A percentile compares a stretch with the other conserved stretches of the same genome.
These are phyloP conservation scores for Catalaphyllia jardinei DNA, from an alignment of 64 coral and sea anemone genomes.

Conservation along the genomic window DNA sequence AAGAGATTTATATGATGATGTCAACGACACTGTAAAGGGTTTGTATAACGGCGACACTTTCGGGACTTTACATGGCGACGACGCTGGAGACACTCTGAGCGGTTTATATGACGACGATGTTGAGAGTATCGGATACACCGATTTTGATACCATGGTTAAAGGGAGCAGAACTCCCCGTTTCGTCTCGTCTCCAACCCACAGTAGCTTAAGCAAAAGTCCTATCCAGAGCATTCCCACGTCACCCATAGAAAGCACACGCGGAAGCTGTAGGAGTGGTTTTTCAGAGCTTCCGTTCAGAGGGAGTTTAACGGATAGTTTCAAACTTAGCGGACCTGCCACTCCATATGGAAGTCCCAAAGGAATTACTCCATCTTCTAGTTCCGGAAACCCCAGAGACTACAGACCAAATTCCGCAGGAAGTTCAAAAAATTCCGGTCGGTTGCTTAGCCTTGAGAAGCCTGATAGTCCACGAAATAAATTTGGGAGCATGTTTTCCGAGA, in stretches of 20 bases:
- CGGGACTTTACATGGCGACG: neutral
- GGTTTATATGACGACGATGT: neutral
- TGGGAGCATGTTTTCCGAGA: neutral
- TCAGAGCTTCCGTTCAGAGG: constrained; percentile 22
- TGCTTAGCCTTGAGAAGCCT: neutral
- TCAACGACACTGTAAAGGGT: neutral
- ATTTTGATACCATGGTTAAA: constrained; percentile 8
- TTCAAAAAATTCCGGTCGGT: neutral
- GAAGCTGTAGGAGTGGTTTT: constrained; percentile 16
- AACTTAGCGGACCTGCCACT: neutral
- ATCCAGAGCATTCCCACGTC: neutral
- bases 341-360: neutral
- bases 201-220: neutral
- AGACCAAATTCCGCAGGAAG: neutral
- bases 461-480: neutral
- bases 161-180: neutral
- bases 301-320: neutral
- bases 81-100: neutral
- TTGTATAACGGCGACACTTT: neutral
- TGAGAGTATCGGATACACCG: neutral
- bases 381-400: neutral
- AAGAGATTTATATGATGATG: neutral
- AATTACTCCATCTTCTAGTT: neutral
- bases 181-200: neutral
- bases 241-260: neutral